Base-by-base conservation (phyloP, 1,140 invertebrate genomes). In the Bombus vancouverensis region DNA sequence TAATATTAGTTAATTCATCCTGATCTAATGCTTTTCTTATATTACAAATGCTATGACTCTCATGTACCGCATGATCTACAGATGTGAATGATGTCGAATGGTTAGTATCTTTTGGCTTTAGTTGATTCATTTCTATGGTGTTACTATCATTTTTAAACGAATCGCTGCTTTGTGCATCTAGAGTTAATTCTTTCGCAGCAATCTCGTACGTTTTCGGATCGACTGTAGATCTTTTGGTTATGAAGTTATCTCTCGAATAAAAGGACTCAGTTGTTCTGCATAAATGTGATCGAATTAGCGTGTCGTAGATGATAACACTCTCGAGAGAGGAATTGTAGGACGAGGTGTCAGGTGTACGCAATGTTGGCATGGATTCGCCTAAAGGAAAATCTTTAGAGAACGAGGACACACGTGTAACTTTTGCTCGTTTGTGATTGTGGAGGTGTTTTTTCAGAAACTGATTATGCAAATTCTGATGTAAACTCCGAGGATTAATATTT, bases 41-140 rank as follows among this genome's bases (percentile, higher is more conserved):
- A 91, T 88, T 92, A 83, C 78, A 91, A 59, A 83, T 90, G 84
- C 90, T 91, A 74, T 88, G 86, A 83, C 87, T 90, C 74, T 92
- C 91, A 74, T 86, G 80, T 66, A 88, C 85, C 32, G 88, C 70
- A 72, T 65, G 76, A 80, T 85, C 77, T 62, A 80, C 57, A 71
- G 75, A 47, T 79, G 65, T 22, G 18, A 28, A 39, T 85, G 57
- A 80, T 10, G 22, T 53, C 6, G 39, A 80, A 37, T 13, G 39
- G 68, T 85, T 85, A 85, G 83, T 85, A 53, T 80, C 83, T 8
- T 37, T 73, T 44, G 42, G 28, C 77, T 80, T 85, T 85, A 85
- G 70, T 85, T 47, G 53, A 8, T 42, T 85, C 68, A 85, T 72
- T 53, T 85, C 83, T 85, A 85, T 53, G 13, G 34, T 28, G 44